Percentiles rank a stretch among this genome's conserved stretches.
phyloP scores from a whole-genome alignment of 2,888 invertebrate species.

The Callosobruchus maculatus region DNA sequence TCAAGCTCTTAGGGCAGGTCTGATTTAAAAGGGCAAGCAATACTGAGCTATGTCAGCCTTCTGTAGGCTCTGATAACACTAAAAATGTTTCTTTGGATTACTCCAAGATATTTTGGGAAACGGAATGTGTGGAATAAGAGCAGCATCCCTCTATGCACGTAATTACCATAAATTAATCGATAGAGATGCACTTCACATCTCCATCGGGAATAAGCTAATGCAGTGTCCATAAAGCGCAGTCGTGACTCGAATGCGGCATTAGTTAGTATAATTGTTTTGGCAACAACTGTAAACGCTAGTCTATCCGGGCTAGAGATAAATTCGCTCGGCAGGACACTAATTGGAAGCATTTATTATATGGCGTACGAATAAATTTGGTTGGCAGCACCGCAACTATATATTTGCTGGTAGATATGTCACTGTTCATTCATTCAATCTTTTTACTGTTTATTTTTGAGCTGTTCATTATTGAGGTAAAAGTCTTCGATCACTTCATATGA shows the following conservation, averaged over 20 bases:
- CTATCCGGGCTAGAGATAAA: conserved; percentile 41
- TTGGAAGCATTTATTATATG: conserved; percentile 38
- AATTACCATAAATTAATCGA: neutral
- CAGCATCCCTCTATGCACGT: no score
- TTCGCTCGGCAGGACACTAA: conserved; percentile 38
- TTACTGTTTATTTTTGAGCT: neutral
- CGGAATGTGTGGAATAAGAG: no score
- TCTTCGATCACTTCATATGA: no score
- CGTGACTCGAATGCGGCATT: conserved; percentile 19
- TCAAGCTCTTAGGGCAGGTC: no score
- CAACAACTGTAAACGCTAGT: conserved; percentile 41
- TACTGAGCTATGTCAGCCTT: no score
- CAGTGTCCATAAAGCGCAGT: conserved; percentile 11
- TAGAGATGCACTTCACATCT: neutral
- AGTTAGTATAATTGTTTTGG: conserved; percentile 39
- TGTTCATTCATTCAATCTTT: neutral
- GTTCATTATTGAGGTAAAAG: no score
- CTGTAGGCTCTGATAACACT: no score
- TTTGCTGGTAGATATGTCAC: neutral
- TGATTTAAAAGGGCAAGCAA: no score
- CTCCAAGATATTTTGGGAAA: no score
- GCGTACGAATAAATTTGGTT: conserved; percentile 1
- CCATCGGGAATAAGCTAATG: neutral
- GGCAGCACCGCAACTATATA: neutral
- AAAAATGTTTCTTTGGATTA: no score